Conservation (phyloP, 1,140 invertebrate genomes). For the Bombus haemorrhoidalis region DNA sequence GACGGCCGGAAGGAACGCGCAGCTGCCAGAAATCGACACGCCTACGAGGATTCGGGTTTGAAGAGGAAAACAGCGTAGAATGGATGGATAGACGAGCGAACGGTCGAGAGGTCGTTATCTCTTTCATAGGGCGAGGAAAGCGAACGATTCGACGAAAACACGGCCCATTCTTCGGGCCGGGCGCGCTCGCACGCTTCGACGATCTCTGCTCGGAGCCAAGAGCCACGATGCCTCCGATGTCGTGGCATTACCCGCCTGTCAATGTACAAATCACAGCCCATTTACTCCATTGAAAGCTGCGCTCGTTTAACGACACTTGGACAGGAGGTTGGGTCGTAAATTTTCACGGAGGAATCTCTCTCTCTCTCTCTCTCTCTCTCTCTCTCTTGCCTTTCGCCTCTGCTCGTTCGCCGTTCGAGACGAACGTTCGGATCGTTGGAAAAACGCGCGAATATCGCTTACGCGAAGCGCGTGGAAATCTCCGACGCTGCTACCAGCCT, state of each 20-base stretch:
- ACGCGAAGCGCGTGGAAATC: neutral
- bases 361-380: neutral
- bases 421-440: neutral
- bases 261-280: conserved; percentile 82
- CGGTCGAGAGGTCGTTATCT: conserved; percentile 75
- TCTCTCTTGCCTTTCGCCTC: accelerated
- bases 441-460: neutral
- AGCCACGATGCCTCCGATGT: conserved; percentile 59
- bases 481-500: neutral
- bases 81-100: conserved; percentile 50
- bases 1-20: conserved; percentile 14
- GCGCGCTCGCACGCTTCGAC: conserved; percentile 20
- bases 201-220: conserved; percentile 30
- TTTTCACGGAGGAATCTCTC: conserved; percentile 54
- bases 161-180: conserved; percentile 69
- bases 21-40: conserved; percentile 65
- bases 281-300: conserved; percentile 79
- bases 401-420: neutral
- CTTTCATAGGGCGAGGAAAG: conserved; percentile 62
- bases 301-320: conserved; percentile 78
- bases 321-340: conserved; percentile 72
- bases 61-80: conserved; percentile 32
- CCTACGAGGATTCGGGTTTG: conserved; percentile 50
- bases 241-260: conserved; percentile 74
- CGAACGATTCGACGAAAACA: conserved; percentile 75